Evolutionary conservation across 1,140 invertebrate species (phyloP), one percentile per base, ranked within the genome.

Genomic region (Zaprionus gabonicus): DNA sequence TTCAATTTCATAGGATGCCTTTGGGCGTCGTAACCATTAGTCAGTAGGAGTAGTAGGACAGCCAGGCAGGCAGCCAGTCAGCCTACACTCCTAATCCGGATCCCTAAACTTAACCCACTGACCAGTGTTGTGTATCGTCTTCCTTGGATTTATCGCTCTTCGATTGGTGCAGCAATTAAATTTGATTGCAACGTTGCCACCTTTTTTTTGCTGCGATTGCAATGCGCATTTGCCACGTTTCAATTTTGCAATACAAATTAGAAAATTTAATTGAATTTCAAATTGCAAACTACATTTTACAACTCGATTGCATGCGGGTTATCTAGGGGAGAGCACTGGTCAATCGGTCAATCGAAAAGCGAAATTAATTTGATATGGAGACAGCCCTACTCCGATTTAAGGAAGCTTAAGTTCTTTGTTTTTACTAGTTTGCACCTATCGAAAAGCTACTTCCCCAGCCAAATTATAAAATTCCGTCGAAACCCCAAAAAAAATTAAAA

Each of bases 151-250:
- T 46, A 46, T 46, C 41, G n/a, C 9, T 17, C 57, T 57, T 31
- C 71, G 83, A 87, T 87, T 81, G 85, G 75, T 44, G 81, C 79
- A 90, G 88, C 81, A 88, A 88, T 90, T 90, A 84, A 69, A 78
- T 81, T 88, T 81, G 90, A 84, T 67, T 69, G 75, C 66, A 71
- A 17, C 80, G 76, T 81, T 84, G 79, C 85, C 84, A 90, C 85
- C 85, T 51, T 13, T 63, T 59, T 76, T 20, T 63, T 20, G 20
- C 23, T 59, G 73, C 53, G 76, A 60, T 68, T 69, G 80, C 83
- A 69, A 67, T 67, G 71, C 66, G 56, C 67, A 76, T 81, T 84
- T 81, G 84, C 66, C 84, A 90, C 88, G 84, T 78, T 80, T 75
- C 57, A 77, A 76, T 77, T 80, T 72, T 73, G 84, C 78, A 81